These are phyloP conservation scores for Caenorhabditis wallacei DNA, from an alignment of 2,888 invertebrate species.

Conservation along the genomic window DNA sequence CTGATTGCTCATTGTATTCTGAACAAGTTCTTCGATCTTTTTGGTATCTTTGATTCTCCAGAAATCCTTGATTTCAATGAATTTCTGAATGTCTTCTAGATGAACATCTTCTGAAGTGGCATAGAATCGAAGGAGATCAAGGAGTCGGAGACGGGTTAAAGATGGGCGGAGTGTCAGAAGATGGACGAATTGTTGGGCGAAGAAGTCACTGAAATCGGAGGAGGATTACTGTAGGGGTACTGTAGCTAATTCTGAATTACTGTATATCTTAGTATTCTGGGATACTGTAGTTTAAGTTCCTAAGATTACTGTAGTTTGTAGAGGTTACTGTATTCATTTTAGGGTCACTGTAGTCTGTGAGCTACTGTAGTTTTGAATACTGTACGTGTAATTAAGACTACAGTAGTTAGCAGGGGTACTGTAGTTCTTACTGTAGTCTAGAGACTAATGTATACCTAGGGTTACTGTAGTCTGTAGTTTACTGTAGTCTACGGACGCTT, in stretches of 20 bases:
- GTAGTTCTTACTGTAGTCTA: background rate
- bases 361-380: background rate
- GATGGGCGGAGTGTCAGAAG: conserved; percentile 42
- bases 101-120: conserved; percentile 36
- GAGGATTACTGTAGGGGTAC: background rate
- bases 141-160: conserved; percentile 68
- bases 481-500: too few species aligned
- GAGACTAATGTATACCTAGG: background rate
- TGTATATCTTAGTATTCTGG: too few species aligned
- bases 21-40: conserved; percentile 46
- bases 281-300: background rate
- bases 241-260: background rate
- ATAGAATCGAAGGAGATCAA: conserved; percentile 69
- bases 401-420: background rate
- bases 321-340: too few species aligned
- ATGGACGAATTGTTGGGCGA: conserved; percentile 61
- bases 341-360: background rate
- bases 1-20: conserved; percentile 38
- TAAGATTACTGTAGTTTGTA: background rate
- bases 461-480: background rate
- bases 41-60: conserved; percentile 65
- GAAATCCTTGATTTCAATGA: conserved; percentile 53
- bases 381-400: background rate
- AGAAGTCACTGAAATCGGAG: conserved; percentile 47
- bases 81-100: conserved; percentile 44